phyloP scores from a whole-genome alignment of 2,888 invertebrate genomes.

The Uropetala carovei region DNA sequence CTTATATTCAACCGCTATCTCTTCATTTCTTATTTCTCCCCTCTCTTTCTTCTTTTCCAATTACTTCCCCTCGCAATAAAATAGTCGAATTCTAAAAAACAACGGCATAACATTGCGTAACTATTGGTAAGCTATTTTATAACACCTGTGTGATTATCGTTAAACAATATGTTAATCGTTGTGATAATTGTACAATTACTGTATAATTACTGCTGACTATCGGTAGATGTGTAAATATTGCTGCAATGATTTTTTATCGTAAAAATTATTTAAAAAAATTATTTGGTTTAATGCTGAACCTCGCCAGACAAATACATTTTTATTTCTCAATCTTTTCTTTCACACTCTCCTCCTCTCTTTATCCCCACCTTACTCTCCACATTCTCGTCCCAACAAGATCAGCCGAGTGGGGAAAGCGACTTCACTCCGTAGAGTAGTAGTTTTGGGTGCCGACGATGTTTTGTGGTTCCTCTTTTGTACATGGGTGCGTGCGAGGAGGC shows the following conservation, averaged over 20 bases:
- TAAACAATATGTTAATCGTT: no score
- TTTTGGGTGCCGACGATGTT: slow-evolving; percentile 1
- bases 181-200: no score
- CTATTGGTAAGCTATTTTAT: no score
- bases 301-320: not conserved
- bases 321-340: not conserved
- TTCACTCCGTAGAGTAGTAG: not conserved
- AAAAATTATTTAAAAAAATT: no score
- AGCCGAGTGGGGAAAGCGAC: not conserved
- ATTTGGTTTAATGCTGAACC: no score
- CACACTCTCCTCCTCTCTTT: not conserved
- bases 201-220: no score
- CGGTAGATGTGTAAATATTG: no score
- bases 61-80: not conserved
- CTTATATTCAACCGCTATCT: not conserved
- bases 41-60: not conserved
- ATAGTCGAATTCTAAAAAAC: no score
- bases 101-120: no score
- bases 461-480: slow-evolving; percentile 24
- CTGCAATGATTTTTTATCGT: no score
- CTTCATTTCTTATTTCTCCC: not conserved
- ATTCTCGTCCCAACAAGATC: not conserved
- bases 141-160: no score
- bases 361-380: not conserved
- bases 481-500: slow-evolving; percentile 23